phyloP scores from a whole-genome alignment of 2,888 invertebrate species.

The Podotricha telesiphe region DNA sequence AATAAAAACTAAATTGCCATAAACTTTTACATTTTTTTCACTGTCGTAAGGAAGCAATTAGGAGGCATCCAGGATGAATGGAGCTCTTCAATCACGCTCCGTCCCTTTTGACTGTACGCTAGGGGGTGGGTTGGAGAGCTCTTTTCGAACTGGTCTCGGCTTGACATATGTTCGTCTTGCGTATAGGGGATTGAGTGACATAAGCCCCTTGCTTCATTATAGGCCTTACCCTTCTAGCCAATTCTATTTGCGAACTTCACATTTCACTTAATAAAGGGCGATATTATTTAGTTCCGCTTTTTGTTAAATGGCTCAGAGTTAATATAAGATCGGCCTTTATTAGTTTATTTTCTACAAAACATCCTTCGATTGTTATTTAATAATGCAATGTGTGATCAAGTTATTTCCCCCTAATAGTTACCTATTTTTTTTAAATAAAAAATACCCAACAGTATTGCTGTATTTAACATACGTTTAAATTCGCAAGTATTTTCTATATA shows the following conservation, averaged over 20 bases:
- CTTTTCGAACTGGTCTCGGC: slow-evolving; percentile 52
- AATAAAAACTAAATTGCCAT: slow-evolving; percentile 52
- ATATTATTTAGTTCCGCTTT: slow-evolving; percentile 51
- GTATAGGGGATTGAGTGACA: slow-evolving; percentile 74
- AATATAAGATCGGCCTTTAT: slow-evolving; percentile 30
- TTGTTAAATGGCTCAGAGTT: slow-evolving; percentile 43
- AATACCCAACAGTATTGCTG: too few species aligned
- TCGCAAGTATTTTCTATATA: too few species aligned
- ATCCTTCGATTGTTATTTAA: background rate
- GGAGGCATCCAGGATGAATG: slow-evolving; percentile 53
- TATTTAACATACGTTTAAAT: too few species aligned
- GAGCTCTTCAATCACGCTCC: slow-evolving; percentile 51
- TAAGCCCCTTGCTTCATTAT: slow-evolving; percentile 80
- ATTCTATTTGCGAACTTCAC: slow-evolving; percentile 72
- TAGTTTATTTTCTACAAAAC: slow-evolving; percentile 10
- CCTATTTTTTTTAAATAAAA: too few species aligned
- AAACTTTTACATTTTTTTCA: slow-evolving; percentile 48
- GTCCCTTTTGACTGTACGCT: slow-evolving; percentile 22
- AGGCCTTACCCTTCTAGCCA: slow-evolving; percentile 62
- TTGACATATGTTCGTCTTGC: slow-evolving; percentile 76
- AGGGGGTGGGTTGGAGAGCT: slow-evolving; percentile 47
- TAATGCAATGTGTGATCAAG: background rate
- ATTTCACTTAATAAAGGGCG: slow-evolving; percentile 60
- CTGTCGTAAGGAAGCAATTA: slow-evolving; percentile 71
- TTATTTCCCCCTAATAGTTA: background rate